Base-by-base conservation (phyloP, 1,140 invertebrate species). In the Drosophila tsacasi region DNA sequence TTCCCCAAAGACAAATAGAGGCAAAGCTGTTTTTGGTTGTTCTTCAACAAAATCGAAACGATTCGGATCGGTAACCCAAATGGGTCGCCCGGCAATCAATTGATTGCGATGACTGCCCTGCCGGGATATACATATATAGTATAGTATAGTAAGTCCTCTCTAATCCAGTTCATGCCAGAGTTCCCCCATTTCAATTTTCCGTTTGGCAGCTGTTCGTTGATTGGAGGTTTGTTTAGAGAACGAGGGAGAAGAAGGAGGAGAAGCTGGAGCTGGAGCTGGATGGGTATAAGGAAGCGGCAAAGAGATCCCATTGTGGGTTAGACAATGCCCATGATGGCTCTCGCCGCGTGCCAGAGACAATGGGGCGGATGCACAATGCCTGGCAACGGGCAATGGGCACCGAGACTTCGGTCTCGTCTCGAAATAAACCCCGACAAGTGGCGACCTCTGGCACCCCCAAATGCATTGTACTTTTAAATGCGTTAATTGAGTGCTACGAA, bases 401-500 rank as follows among this genome's bases (percentile, higher is more conserved):
- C 63, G 65, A 61, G 72, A 61, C 67, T 82, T 52, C 47, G 68
- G 74, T 71, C 66, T 42, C 67, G 46, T 40, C 81, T 81, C 59
- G 83, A 85, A 87, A 87, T 83, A 87, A 86, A 81, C 68, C 67
- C 67, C 67, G 63, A 82, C 79, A 82, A 82, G 61, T 77, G 79
- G 30, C 46, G 62, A 52, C 50, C 58, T 39, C 59, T 61, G 63
- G 13, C 23, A 40, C 23, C 42, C 46, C 44, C 68, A 4, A 25
- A 23, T 21, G 32, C 76, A 80, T 75, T 84, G 68, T 84, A 71
- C 62, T 83, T 76, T 89, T 89, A 89, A 89, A 89, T 89, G 84
- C 85, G 85, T 89, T 89, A 89, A 89, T 89, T 89, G 85, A 89
- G 84, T 84, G 84, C 73, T 64, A 74, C 59, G 84, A 89, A 81